Base-by-base conservation (phyloP, 2,888 invertebrate genomes). In the Seladonia tumulorum region DNA sequence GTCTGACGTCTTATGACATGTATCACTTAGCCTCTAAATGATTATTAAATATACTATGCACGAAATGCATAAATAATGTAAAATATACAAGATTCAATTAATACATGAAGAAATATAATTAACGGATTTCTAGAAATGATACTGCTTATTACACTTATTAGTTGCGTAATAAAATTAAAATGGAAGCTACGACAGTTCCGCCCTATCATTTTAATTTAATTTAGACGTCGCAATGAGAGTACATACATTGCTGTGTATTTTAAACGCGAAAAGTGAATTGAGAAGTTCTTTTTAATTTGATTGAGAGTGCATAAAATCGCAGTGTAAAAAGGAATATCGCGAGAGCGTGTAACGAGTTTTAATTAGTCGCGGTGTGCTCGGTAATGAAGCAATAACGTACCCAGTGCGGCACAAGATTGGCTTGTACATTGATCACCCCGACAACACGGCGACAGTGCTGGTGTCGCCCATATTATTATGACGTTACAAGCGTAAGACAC, bases 401-500 rank as follows among this genome's bases (percentile, higher is more conserved):
- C 97, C 42, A 96, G 94, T 45, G 95, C 87, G 82, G 95, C 95
- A 91, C 97, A 97, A 8, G 95, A 81, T 22, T 92, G 94, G 4
- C 29, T 60, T 53, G 71, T 35, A 35, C 35, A 35, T 3, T 1
- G 0, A 1, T 2, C 35, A 35, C 0, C 35, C 3, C 2, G 0
- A 35, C 35, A 35, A 35, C 35, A n/a, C n/a, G n/a, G 22, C 0
- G 16, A 8, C 14, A 91, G 89, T 45, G 89, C 4, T 35, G 35
- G 89, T 45, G 88, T 90, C 18, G 83, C 71, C 63, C 91, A 87
- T 1, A 90, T 89, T 3, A 96, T 96, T 68, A 96, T 92, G 1
- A 96, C 96, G 53, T 97, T 96, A 88, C 96, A 96, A 75, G 96
- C 92, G 94, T 96, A 97, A 1, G 97, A 97, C n/a, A 96, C 91